These are phyloP conservation scores for Boloria selene DNA, from an alignment of 2,888 invertebrate genomes.

Conservation along the genomic window DNA sequence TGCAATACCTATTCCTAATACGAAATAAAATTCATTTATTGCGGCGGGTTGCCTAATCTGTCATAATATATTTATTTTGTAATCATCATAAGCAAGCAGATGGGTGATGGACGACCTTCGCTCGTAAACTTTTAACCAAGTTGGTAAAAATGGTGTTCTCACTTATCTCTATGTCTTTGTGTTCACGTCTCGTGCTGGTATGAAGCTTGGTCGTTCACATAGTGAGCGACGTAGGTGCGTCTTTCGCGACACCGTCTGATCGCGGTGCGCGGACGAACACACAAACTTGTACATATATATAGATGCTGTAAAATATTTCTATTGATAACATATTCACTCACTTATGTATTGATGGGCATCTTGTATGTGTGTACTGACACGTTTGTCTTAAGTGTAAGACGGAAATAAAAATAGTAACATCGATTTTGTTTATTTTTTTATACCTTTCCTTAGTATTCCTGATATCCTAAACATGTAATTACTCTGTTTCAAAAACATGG, in stretches of 20 bases:
- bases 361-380: slow-evolving; percentile 76
- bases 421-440: slow-evolving; percentile 59
- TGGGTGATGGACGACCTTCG: no score
- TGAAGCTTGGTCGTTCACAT: slow-evolving; percentile 65
- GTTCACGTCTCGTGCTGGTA: slow-evolving; percentile 1
- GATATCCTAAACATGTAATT: background rate
- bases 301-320: slow-evolving; percentile 79
- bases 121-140: no score
- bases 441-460: slow-evolving; percentile 6
- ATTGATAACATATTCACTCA: slow-evolving; percentile 63
- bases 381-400: slow-evolving; percentile 70
- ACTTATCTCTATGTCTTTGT: background rate
- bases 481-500: no score
- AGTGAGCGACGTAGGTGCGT: slow-evolving; percentile 59
- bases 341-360: slow-evolving; percentile 70
- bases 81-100: no score
- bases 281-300: slow-evolving; percentile 73
- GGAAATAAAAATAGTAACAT: slow-evolving; percentile 80
- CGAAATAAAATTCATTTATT: no score
- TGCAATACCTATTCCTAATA: no score
- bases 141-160: slow-evolving; percentile 1
- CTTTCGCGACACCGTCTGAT: slow-evolving; percentile 29
- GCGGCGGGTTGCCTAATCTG: no score
- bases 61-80: no score
- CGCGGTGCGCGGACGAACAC: slow-evolving; percentile 50